phyloP scores from a whole-genome alignment of 2,888 invertebrate genomes.

The Antheraea yamamai region DNA sequence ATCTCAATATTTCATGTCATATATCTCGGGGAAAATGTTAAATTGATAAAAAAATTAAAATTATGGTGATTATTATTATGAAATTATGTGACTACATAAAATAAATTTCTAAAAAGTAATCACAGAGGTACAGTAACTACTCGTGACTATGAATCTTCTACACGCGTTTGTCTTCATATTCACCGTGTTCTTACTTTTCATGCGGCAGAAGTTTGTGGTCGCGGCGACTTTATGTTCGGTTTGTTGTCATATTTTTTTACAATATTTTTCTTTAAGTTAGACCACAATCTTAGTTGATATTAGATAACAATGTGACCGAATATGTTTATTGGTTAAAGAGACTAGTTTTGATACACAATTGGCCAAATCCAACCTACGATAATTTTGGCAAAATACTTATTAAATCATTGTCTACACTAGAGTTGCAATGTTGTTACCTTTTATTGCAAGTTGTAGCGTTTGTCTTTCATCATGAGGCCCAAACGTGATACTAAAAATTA shows the following conservation, averaged over 20 bases:
- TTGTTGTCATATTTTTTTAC: background rate
- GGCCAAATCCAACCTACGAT: no score
- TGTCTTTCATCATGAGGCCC: no score
- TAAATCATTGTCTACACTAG: no score
- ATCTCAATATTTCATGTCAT: background rate
- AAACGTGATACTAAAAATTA: no score
- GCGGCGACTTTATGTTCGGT: slow-evolving; percentile 41
- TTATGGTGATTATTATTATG: background rate
- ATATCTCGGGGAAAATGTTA: background rate
- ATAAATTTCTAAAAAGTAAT: background rate
- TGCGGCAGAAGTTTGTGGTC: slow-evolving; percentile 37
- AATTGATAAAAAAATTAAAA: background rate
- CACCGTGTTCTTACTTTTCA: slow-evolving; percentile 43
- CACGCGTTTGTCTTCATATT: slow-evolving; percentile 47
- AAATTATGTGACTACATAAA: background rate
- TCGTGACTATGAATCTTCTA: slow-evolving; percentile 35
- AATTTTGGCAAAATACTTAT: no score
- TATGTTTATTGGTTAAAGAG: no score
- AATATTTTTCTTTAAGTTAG: background rate
- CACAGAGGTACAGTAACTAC: background rate
- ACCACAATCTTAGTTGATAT: background rate
- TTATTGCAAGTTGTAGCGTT: no score
- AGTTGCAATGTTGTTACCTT: no score
- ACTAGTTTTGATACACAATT: no score
- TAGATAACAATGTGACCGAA: no score